Percentiles rank a stretch among this genome's conserved stretches.
phyloP scores from a whole-genome alignment of 2,888 invertebrate species.

The Agonopterix subpropinquella region DNA sequence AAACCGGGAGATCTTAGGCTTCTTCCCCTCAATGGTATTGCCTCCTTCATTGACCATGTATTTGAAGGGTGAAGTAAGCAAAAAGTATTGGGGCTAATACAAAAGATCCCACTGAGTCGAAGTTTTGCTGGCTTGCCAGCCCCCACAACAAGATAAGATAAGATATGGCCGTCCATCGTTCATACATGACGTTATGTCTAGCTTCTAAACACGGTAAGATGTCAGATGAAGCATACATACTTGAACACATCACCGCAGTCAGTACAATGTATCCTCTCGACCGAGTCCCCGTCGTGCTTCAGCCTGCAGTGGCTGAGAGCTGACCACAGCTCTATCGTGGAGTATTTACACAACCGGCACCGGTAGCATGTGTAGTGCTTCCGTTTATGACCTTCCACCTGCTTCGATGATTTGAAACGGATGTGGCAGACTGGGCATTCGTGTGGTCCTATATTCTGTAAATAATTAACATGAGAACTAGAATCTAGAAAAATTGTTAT shows the following conservation, averaged over 20 bases:
- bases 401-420: slow-evolving; percentile 16
- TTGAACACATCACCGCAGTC: slow-evolving; percentile 27
- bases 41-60: too few species aligned
- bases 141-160: too few species aligned
- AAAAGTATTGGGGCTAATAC: too few species aligned
- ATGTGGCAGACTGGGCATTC: slow-evolving; percentile 32
- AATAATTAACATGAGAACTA: not conserved
- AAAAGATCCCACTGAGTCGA: too few species aligned
- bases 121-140: too few species aligned
- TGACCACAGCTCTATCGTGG: slow-evolving; percentile 20
- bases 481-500: not conserved
- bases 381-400: slow-evolving; percentile 19
- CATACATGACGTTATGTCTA: too few species aligned
- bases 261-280: slow-evolving; percentile 32
- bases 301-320: slow-evolving; percentile 25
- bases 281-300: slow-evolving; percentile 29
- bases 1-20: too few species aligned
- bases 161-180: too few species aligned
- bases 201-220: not conserved
- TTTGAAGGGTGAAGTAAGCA: too few species aligned
- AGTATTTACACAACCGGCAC: slow-evolving; percentile 35
- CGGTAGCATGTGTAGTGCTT: slow-evolving; percentile 31
- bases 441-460: slow-evolving; percentile 28
- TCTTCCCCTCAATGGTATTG: too few species aligned
- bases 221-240: slow-evolving; percentile 19